These are phyloP conservation scores for Melanotaenia pygmaea DNA, from an alignment of 2,797 vertebrate species.

Conservation along the genomic window DNA sequence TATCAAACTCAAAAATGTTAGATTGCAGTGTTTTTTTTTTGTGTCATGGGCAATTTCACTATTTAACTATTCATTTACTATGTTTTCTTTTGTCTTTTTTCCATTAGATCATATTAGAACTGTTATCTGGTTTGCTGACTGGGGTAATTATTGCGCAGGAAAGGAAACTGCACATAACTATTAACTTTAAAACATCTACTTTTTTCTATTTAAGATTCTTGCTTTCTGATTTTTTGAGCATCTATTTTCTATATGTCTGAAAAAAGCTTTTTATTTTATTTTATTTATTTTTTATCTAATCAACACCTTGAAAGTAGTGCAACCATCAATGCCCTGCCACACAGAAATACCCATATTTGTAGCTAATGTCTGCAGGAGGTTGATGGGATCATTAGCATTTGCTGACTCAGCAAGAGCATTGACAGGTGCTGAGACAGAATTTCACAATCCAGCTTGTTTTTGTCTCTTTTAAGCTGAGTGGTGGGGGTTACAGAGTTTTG, in stretches of 20 bases:
- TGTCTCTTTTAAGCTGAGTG: constrained; percentile 1
- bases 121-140: no score
- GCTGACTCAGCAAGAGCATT: constrained; percentile 24
- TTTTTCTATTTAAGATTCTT: no score
- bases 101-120: no score
- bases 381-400: constrained; percentile 41
- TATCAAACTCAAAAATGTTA: constrained; percentile 70
- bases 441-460: constrained; percentile 33
- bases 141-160: no score
- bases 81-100: no score
- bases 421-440: constrained; percentile 48
- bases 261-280: neutral
- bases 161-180: no score
- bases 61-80: no score
- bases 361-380: constrained; percentile 35
- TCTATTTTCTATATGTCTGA: neutral
- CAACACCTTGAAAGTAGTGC: constrained; percentile 23
- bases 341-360: neutral
- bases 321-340: neutral
- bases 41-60: neutral
- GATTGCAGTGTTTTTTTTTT: neutral
- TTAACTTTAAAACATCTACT: no score
- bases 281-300: neutral
- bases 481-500: neutral
- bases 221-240: no score